Evolutionary conservation across 1,140 invertebrate genomes (phyloP).

Genomic region (Zophobas morio): DNA sequence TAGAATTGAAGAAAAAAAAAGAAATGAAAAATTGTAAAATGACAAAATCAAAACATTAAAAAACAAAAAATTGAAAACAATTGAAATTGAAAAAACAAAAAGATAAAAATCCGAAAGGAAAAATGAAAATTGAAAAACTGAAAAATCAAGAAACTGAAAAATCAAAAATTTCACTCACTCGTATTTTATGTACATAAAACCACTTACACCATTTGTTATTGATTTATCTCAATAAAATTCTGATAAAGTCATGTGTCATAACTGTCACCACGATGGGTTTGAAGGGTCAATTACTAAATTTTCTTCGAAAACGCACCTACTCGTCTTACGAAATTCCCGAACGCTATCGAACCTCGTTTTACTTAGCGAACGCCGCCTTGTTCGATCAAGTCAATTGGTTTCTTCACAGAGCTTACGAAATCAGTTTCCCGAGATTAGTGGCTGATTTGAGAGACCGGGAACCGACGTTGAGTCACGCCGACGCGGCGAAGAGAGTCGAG

Average conservation of each 20-base stretch:
- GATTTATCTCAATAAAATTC: slow-evolving; percentile 32
- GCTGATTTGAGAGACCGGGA: slow-evolving; percentile 73
- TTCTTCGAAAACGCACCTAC: background rate
- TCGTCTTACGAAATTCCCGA: slow-evolving; percentile 74
- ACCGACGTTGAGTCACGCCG: slow-evolving; percentile 70
- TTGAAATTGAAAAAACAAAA: too few relatives aligned
- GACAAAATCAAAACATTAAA: too few relatives aligned
- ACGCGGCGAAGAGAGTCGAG: slow-evolving; percentile 75
- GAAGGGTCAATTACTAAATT: background rate
- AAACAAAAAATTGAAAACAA: too few relatives aligned
- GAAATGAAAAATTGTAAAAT: too few relatives aligned
- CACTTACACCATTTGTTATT: slow-evolving; percentile 19
- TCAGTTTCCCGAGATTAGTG: slow-evolving; percentile 76
- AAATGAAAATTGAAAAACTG: too few relatives aligned
- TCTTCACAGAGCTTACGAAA: slow-evolving; percentile 77
- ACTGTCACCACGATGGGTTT: background rate
- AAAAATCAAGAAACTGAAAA: too few relatives aligned
- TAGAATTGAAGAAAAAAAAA: too few relatives aligned
- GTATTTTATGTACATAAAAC: slow-evolving; percentile 35
- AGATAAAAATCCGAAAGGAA: too few relatives aligned
- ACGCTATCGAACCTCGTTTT: slow-evolving; percentile 71
- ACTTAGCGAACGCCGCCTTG: slow-evolving; percentile 77
- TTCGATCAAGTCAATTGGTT: slow-evolving; percentile 83
- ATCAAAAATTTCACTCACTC: slow-evolving; percentile 10
- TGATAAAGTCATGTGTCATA: background rate